A percentile compares a stretch with the other conserved stretches of the same genome.
Evolutionary conservation across 2,797 vertebrate genomes (phyloP).

Genomic region (Tympanoctomys barrerae): DNA sequence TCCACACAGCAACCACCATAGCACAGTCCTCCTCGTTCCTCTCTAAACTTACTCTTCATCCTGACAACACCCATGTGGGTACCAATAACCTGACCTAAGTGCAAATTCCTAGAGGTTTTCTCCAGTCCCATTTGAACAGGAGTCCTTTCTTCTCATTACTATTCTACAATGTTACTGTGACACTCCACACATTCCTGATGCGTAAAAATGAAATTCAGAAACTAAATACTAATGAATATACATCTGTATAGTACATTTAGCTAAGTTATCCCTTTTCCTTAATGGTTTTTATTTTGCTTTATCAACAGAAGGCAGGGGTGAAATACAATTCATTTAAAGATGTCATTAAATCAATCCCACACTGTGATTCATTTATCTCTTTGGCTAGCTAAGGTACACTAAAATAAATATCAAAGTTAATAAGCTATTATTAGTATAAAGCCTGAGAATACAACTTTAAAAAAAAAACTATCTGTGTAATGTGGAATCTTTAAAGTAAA

Average conservation of each 20-base stretch:
- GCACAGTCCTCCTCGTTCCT: background rate
- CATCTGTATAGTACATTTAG: background rate
- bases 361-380: conserved; percentile 44
- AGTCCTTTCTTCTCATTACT: background rate
- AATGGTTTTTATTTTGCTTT: background rate
- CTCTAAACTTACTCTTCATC: background rate
- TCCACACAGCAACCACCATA: background rate
- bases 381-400: background rate
- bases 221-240: background rate
- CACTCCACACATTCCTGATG: background rate
- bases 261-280: background rate
- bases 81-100: background rate
- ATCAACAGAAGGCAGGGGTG: background rate
- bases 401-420: conserved; percentile 28
- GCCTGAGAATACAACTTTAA: conserved; percentile 31
- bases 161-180: background rate
- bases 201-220: conserved; percentile 20
- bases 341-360: conserved; percentile 25
- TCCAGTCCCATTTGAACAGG: background rate
- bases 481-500: background rate
- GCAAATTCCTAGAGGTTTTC: background rate
- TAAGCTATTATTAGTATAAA: conserved; percentile 25
- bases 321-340: conserved; percentile 47
- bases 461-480: background rate
- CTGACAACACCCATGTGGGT: background rate